Conservation (phyloP, 2,797 vertebrate species). For the Onychomys torridus region DNA sequence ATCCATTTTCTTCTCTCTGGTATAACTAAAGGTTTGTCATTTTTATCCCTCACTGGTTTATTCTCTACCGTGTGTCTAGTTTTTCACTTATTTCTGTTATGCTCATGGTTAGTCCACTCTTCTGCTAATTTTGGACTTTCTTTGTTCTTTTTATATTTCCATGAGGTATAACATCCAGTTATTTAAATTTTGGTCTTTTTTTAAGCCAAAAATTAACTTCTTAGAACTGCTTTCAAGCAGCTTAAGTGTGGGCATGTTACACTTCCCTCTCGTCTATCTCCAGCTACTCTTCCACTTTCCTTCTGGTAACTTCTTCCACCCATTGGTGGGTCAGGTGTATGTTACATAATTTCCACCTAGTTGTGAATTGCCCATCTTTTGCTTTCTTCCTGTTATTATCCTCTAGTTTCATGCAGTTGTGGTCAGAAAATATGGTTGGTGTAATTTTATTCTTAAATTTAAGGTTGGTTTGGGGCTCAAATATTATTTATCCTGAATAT, state of each 20-base stretch:
- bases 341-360: background rate
- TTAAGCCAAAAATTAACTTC: background rate
- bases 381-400: background rate
- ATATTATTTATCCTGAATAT: background rate
- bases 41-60: background rate
- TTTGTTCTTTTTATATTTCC: background rate
- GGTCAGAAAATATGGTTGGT: background rate
- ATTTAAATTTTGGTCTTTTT: background rate
- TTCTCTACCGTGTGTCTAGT: background rate
- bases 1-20: background rate
- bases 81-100: background rate
- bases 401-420: background rate
- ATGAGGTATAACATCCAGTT: background rate
- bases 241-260: background rate
- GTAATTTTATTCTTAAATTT: background rate
- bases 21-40: background rate
- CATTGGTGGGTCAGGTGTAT: background rate
- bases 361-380: background rate
- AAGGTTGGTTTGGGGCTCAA: background rate
- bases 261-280: background rate
- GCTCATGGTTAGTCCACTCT: background rate
- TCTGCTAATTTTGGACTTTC: background rate
- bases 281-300: background rate
- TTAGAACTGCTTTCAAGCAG: background rate
- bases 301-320: background rate